phyloP scores from a whole-genome alignment of 2,888 invertebrate genomes.

The Halictus quadricinctus region DNA sequence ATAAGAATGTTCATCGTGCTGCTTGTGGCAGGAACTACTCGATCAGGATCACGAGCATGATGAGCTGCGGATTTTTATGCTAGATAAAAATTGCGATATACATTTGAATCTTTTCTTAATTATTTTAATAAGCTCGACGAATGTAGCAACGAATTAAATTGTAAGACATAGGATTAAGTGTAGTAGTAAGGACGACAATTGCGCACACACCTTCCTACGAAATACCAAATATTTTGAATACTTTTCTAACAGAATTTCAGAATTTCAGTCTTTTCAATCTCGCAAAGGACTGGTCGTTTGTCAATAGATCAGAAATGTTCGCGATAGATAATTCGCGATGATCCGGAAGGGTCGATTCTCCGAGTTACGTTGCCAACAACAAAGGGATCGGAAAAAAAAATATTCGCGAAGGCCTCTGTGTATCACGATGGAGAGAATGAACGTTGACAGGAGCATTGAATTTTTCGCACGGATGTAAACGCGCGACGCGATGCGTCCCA shows the following conservation, averaged over 20 bases:
- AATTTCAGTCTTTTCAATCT: neutral
- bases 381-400: neutral
- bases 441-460: conserved; percentile 5
- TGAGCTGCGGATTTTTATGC: too few relatives aligned
- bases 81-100: too few relatives aligned
- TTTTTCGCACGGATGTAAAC: conserved; percentile 8
- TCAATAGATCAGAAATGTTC: conserved; percentile 32
- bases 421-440: neutral
- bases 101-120: too few relatives aligned
- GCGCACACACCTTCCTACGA: neutral
- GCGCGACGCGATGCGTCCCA: neutral
- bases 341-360: conserved; percentile 9
- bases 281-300: neutral
- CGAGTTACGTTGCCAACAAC: neutral
- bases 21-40: too few relatives aligned
- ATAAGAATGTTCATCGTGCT: too few relatives aligned
- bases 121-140: too few relatives aligned
- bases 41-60: too few relatives aligned
- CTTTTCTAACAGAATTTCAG: neutral
- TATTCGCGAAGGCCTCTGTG: too few relatives aligned
- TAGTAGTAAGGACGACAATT: neutral
- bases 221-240: neutral
- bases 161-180: neutral
- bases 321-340: neutral
- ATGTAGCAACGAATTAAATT: too few relatives aligned